Conservation (phyloP, 2,797 vertebrate species). For the Macropus fuliginosus region DNA sequence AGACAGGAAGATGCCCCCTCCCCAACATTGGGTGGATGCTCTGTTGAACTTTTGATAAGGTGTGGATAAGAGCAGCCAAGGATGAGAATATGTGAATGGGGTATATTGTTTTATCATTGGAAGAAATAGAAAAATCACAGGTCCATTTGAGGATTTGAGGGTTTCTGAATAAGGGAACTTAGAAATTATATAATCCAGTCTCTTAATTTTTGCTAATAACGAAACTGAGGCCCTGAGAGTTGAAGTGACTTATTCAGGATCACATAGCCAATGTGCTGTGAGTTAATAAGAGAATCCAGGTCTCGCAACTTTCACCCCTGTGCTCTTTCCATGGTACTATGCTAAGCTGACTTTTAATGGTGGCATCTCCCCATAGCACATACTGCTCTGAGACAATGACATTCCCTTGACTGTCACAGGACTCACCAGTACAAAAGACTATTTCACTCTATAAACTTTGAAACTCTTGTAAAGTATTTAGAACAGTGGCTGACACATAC, state of each 20-base stretch:
- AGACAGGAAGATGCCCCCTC: neutral
- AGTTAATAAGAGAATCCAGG: neutral
- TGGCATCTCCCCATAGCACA: neutral
- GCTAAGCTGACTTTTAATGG: neutral
- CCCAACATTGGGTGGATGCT: neutral
- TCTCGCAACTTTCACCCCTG: neutral
- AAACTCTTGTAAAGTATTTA: neutral
- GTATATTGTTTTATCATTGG: neutral
- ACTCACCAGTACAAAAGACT: neutral
- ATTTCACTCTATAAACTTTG: neutral
- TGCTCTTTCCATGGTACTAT: neutral
- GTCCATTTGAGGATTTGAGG: neutral
- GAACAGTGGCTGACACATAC: neutral
- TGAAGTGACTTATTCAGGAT: neutral
- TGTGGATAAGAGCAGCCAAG: neutral
- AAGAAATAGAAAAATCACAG: neutral
- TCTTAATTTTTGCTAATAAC: constrained; percentile 67
- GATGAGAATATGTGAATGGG: neutral
- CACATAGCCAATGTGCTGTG: too few species aligned
- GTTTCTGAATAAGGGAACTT: too few species aligned
- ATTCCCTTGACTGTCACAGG: neutral
- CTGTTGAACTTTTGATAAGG: neutral
- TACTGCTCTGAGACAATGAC: neutral
- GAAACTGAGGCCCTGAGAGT: neutral
- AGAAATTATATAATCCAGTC: too few species aligned